Evolutionary conservation across 2,888 invertebrate genomes (phyloP).

Genomic region (Drosophila maculinotata): DNA sequence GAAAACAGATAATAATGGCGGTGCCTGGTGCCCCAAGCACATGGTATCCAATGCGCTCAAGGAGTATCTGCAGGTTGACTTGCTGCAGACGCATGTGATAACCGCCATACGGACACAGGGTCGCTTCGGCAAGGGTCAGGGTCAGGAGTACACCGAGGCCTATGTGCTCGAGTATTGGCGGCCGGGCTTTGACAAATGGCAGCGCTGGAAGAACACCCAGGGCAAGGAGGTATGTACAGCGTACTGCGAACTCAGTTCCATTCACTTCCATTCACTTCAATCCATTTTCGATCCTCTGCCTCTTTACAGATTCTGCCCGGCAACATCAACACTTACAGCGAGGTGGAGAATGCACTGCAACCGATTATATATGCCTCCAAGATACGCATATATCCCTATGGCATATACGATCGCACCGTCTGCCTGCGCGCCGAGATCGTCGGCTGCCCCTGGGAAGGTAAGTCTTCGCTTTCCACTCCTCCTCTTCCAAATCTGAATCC

Average conservation of each 20-base stretch:
- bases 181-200: conserved; percentile 89
- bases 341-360: conserved; percentile 90
- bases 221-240: conserved; percentile 90
- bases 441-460: conserved; percentile 92
- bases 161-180: conserved; percentile 92
- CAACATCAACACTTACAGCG: conserved; percentile 92
- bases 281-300: background rate
- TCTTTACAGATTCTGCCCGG: conserved; percentile 89
- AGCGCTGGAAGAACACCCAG: conserved; percentile 90
- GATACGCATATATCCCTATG: conserved; percentile 92
- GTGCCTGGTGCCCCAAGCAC: conserved; percentile 94
- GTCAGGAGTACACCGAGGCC: conserved; percentile 92
- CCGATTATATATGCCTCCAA: conserved; percentile 91
- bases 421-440: conserved; percentile 93
- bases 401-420: conserved; percentile 91
- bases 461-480: conserved; percentile 80
- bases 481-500: background rate
- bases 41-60: conserved; percentile 90
- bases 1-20: conserved; percentile 91
- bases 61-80: conserved; percentile 91
- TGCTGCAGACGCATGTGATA: conserved; percentile 88
- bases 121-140: conserved; percentile 92
- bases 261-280: too few relatives aligned
- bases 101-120: conserved; percentile 92
- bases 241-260: conserved; percentile 21